A percentile compares a stretch with the other conserved stretches of the same genome.
Evolutionary conservation across 2,888 invertebrate species (phyloP).

Genomic region (Zygogramma bicolorata): DNA sequence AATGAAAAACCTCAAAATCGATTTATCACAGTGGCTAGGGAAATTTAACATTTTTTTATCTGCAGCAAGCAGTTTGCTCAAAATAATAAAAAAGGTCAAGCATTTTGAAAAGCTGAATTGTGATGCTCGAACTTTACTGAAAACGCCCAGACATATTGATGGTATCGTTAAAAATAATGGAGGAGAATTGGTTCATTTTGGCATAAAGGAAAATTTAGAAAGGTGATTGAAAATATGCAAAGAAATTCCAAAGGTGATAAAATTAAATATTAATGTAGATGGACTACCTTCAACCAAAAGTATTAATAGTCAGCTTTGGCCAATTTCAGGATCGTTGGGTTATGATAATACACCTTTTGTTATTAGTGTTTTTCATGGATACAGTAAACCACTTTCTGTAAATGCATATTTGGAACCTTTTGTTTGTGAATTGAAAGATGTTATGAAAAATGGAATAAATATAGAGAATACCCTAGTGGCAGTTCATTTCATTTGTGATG

Average conservation of each 20-base stretch:
- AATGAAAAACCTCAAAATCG: background rate
- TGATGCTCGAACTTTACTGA: constrained; percentile 18
- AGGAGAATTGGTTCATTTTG: constrained; percentile 19
- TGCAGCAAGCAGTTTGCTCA: background rate
- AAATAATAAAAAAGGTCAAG: background rate
- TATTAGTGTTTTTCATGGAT: constrained; percentile 21
- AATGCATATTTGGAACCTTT: constrained; percentile 16
- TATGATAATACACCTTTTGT: constrained; percentile 7
- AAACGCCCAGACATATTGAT: constrained; percentile 14
- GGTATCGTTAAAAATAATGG: background rate
- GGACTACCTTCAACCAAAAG: constrained; percentile 17
- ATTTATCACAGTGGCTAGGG: background rate
- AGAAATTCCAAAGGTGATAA: background rate
- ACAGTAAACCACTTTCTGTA: constrained; percentile 4
- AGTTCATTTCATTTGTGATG: constrained; percentile 47
- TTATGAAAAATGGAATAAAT: background rate
- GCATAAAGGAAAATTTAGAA: background rate
- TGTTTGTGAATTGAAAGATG: constrained; percentile 9
- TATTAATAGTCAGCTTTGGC: background rate
- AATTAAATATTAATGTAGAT: constrained; percentile 20
- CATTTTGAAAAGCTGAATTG: background rate
- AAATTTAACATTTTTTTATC: constrained; percentile 12
- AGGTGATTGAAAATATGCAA: background rate
- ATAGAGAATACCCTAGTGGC: background rate
- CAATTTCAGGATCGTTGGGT: constrained; percentile 15